Percentiles rank a stretch among this genome's conserved stretches.
phyloP scores from a whole-genome alignment of 1,140 invertebrate species.

The Euborellia annulipes region DNA sequence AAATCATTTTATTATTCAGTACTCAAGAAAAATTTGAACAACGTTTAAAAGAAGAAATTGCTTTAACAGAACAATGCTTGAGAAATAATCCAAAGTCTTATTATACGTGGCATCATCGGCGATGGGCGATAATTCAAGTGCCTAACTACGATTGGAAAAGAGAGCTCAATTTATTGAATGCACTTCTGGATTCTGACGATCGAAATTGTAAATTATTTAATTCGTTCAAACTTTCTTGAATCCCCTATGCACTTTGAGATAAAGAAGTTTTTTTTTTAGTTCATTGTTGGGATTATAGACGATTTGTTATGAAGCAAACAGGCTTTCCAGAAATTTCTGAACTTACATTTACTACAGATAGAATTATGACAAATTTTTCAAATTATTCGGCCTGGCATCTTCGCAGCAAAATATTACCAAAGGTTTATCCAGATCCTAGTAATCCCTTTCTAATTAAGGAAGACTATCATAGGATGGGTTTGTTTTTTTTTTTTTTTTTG shows the following conservation, averaged over 20 bases:
- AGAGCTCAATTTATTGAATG: constrained; percentile 74
- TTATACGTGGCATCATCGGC: constrained; percentile 82
- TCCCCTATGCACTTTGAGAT: not conserved
- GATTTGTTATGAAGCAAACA: constrained; percentile 53
- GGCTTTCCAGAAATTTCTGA: constrained; percentile 51
- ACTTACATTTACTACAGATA: constrained; percentile 64
- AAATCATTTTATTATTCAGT: constrained; percentile 17
- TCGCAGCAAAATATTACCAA: constrained; percentile 72
- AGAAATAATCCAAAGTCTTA: constrained; percentile 85
- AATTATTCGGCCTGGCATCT: constrained; percentile 99
- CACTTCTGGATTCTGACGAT: constrained; percentile 80
- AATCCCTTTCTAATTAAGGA: constrained; percentile 37
- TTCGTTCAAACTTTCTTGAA: not conserved
- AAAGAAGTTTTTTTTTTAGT: constrained; percentile 38
- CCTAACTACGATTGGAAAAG: constrained; percentile 61
- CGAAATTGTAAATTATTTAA: constrained; percentile 71
- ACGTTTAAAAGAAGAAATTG: constrained; percentile 53
- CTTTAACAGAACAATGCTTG: constrained; percentile 66
- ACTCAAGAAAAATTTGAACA: constrained; percentile 34
- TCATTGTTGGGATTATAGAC: constrained; percentile 87
- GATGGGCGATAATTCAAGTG: constrained; percentile 63
- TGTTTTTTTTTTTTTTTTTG: constrained; percentile 7
- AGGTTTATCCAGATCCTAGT: constrained; percentile 47
- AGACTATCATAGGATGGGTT: constrained; percentile 39
- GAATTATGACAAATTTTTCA: constrained; percentile 84